These are phyloP conservation scores for Xanthia icteritia DNA, from an alignment of 2,888 invertebrate genomes.

Conservation along the genomic window DNA sequence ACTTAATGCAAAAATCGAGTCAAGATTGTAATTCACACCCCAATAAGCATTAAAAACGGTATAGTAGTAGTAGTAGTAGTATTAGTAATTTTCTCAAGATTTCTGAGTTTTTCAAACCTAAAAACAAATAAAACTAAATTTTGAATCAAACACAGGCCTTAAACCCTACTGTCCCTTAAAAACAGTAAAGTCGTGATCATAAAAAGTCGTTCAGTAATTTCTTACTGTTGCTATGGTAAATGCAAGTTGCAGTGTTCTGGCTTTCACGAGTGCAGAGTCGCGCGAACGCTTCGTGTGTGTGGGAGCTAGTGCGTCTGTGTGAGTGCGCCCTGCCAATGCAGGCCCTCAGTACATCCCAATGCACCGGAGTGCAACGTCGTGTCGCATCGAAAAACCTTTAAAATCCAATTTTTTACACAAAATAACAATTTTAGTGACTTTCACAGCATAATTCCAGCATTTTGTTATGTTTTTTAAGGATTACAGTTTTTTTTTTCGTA, in stretches of 20 bases:
- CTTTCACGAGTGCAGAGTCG: conserved; percentile 67
- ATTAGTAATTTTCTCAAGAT: not conserved
- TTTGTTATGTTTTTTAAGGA: conserved; percentile 60
- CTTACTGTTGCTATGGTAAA: conserved; percentile 71
- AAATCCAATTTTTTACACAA: conserved; percentile 33
- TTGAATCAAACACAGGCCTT: not conserved
- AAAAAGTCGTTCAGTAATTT: conserved; percentile 63
- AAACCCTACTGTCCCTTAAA: conserved; percentile 21
- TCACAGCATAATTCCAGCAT: conserved; percentile 7
- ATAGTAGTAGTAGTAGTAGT: not conserved
- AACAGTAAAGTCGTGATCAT: conserved; percentile 55
- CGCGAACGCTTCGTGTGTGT: conserved; percentile 44
- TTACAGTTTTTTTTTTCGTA: conserved; percentile 63
- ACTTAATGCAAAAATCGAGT: too few species aligned
- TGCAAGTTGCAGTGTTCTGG: conserved; percentile 66
- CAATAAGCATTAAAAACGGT: not conserved
- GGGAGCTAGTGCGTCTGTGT: conserved; percentile 55
- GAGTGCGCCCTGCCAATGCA: conserved; percentile 66
- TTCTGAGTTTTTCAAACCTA: not conserved
- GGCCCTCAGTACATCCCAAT: conserved; percentile 66
- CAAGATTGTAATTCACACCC: not conserved
- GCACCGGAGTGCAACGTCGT: conserved; percentile 68
- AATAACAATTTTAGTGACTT: conserved; percentile 41
- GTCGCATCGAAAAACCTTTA: conserved; percentile 38
- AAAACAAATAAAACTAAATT: not conserved